These are phyloP conservation scores for Hippocampus comes DNA, from an alignment of 2,113 vertebrate species.

Conservation along the genomic window DNA sequence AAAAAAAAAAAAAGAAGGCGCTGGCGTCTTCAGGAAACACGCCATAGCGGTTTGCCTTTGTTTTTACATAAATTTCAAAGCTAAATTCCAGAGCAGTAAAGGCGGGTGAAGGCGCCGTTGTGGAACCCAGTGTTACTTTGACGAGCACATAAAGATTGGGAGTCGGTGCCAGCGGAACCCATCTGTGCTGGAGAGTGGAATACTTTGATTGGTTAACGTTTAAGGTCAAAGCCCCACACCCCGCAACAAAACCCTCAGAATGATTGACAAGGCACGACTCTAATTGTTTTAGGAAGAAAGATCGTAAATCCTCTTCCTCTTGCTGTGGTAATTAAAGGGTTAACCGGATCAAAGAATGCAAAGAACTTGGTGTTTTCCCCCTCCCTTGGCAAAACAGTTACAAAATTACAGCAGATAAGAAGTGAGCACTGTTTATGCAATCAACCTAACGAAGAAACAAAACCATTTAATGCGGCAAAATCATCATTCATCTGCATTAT, in stretches of 20 bases:
- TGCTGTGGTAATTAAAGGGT: conserved; percentile 78
- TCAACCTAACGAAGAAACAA: conserved; percentile 99
- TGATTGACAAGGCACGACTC: conserved; percentile 30
- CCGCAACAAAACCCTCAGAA: conserved; percentile 15
- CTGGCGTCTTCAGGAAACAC: conserved; percentile 9
- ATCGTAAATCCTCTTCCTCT: conserved; percentile 35
- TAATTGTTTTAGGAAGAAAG: conserved; percentile 22
- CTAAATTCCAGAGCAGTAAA: conserved; percentile 66
- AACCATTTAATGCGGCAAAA: conserved; percentile 99
- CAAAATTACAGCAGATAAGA: conserved; percentile 98
- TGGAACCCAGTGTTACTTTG: conserved; percentile 78
- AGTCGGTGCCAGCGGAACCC: conserved; percentile 58
- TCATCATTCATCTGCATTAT: conserved; percentile 99
- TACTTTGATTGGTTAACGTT: conserved; percentile 64
- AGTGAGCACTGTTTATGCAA: conserved; percentile 98
- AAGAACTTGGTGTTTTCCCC: conserved; percentile 80
- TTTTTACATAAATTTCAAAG: conserved; percentile 56
- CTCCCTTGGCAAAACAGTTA: conserved; percentile 92
- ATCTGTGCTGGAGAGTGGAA: conserved; percentile 56
- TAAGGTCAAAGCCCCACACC: conserved; percentile 45
- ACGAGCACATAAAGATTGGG: conserved; percentile 78
- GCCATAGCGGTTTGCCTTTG: conserved; percentile 17
- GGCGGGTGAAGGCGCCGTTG: conserved; percentile 68
- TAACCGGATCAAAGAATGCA: conserved; percentile 95
- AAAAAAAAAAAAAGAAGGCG: conserved; percentile 2